Evolutionary conservation across 2,797 vertebrate species (phyloP).

Genomic region (Acestrorhynchus altus): DNA sequence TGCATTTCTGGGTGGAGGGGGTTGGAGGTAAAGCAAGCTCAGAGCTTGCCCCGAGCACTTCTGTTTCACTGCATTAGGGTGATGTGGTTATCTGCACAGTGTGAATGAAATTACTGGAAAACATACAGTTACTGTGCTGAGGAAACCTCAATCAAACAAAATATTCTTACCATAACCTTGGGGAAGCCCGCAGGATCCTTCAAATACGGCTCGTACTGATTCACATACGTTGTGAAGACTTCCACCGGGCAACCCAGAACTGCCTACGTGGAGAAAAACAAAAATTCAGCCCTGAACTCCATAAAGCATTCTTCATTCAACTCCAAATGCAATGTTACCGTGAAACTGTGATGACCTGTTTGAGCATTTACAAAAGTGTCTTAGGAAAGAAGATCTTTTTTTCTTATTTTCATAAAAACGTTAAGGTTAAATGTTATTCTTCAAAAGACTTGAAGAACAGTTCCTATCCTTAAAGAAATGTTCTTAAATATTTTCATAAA

Average conservation of each 20-base stretch:
- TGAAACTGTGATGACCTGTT: neutral
- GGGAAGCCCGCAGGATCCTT: conserved; percentile 89
- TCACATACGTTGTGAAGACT: conserved; percentile 83
- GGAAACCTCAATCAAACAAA: neutral
- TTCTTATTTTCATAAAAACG: no score
- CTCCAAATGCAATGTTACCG: neutral
- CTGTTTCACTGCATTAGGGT: conserved; percentile 54
- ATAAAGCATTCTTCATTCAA: neutral
- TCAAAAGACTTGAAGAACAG: no score
- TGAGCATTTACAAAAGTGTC: no score
- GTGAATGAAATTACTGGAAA: conserved; percentile 44
- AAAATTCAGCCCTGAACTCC: neutral
- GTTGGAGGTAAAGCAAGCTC: conserved; percentile 37
- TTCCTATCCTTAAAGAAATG: no score
- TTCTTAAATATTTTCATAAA: no score
- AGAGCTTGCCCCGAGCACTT: conserved; percentile 54
- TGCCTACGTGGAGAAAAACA: conserved; percentile 72
- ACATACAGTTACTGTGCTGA: neutral
- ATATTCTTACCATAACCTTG: conserved; percentile 84
- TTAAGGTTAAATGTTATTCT: no score
- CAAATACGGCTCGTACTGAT: conserved; percentile 88
- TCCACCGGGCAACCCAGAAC: conserved; percentile 87
- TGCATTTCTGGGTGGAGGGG: conserved; percentile 32
- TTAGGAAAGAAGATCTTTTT: no score
- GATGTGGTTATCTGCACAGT: conserved; percentile 56